Evolutionary conservation across 2,113 vertebrate species (phyloP).

Genomic region (Alectura lathami): DNA sequence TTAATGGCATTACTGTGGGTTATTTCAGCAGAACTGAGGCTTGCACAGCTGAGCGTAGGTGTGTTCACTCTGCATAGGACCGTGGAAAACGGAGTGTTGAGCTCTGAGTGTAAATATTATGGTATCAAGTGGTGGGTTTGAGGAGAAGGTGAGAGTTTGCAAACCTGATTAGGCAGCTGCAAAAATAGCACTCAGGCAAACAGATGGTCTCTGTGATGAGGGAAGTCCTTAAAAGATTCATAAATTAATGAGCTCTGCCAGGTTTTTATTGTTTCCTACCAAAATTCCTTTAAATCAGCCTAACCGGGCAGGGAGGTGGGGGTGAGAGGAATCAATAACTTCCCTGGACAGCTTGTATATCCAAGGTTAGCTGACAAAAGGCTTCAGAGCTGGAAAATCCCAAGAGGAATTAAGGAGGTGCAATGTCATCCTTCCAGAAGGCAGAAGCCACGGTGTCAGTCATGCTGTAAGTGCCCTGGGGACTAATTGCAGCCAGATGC

Average conservation of each 20-base stretch:
- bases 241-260: slow-evolving; percentile 4
- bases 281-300: slow-evolving; percentile 48
- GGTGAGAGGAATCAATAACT: neutral
- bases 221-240: slow-evolving; percentile 2
- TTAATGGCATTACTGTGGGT: neutral
- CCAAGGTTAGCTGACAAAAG: slow-evolving; percentile 46
- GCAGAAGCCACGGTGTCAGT: neutral
- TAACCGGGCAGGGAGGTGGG: neutral
- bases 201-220: slow-evolving; percentile 33
- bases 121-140: neutral
- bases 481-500: neutral
- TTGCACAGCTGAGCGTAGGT: neutral
- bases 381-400: slow-evolving; percentile 2
- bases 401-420: neutral
- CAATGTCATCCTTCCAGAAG: neutral
- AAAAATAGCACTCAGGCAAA: neutral
- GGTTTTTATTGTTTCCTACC: neutral
- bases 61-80: neutral
- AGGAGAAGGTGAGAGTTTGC: slow-evolving; percentile 45
- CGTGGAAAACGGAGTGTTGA: neutral
- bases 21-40: neutral
- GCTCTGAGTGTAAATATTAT: slow-evolving; percentile 34
- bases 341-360: neutral
- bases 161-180: slow-evolving; percentile 50
- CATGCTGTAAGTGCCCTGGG: neutral